Evolutionary conservation across 2,888 invertebrate species (phyloP), one percentile per base, ranked within the genome.

Genomic region (Drosophila nigricruria): DNA sequence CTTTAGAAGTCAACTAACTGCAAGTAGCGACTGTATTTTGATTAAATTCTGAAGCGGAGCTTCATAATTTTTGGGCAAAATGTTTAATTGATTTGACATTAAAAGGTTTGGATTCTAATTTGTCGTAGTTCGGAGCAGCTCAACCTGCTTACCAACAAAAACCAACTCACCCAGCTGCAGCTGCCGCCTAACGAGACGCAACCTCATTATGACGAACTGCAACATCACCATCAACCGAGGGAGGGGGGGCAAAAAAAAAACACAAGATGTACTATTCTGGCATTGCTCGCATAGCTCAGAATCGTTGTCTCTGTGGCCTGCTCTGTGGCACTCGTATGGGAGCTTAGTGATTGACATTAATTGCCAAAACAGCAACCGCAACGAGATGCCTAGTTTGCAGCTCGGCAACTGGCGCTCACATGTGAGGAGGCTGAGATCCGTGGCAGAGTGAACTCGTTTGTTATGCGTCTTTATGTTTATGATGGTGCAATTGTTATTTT

Each of bases 331-430:
- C 52, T 63, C 62, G 56, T 49, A 50, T 82, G 73, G 68, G 20
- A 59, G 54, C 72, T 70, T 66, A 58, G 68, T 86, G 88, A 85
- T 85, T 85, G 88, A 88, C 88, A 88, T 86, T 86, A 86, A 86
- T 86, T 85, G 85, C 78, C 43, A 42, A 49, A 71, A 60, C 43
- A 57, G 38, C 65, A 36, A 57, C 49, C 53, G 42, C 52, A n/a
- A 16, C 27, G 50, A 54, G 36, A 16, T 54, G 45, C 49, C 49
- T 30, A 20, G 49, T 49, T 32, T 49, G 6, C 12, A 30, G 18
- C 47, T 16, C 23, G 16, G n/a, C 40, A 56, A n/a, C n/a, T n/a
- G n/a, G n/a, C n/a, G n/a, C n/a, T 66, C 70, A 62, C 64, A 65
- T 54, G 50, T 47, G 58, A 56, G 45, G 43, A 42, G 47, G 54